phyloP scores from a whole-genome alignment of 2,888 invertebrate genomes.

The Sisyra nigra region DNA sequence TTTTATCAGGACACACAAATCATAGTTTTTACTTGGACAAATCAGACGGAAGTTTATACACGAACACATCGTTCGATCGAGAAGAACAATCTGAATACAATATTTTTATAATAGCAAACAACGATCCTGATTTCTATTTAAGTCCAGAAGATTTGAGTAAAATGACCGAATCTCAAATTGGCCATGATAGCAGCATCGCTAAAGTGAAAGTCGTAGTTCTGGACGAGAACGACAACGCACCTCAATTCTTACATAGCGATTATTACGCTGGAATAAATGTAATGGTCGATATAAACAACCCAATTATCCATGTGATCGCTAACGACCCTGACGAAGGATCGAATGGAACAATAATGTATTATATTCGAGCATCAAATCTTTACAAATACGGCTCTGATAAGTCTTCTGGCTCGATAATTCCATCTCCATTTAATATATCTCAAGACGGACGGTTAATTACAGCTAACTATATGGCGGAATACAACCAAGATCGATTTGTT shows the following conservation, averaged over 20 bases:
- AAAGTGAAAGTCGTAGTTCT: slow-evolving; percentile 53
- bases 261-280: slow-evolving; percentile 63
- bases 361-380: slow-evolving; percentile 64
- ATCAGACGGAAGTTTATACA: slow-evolving; percentile 61
- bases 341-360: slow-evolving; percentile 69
- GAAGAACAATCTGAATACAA: slow-evolving; percentile 60
- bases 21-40: slow-evolving; percentile 64
- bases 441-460: slow-evolving; percentile 56
- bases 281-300: slow-evolving; percentile 59
- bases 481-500: slow-evolving; percentile 75
- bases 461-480: slow-evolving; percentile 71
- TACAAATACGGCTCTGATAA: slow-evolving; percentile 62
- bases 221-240: slow-evolving; percentile 77
- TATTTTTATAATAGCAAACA: slow-evolving; percentile 67
- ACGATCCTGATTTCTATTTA: slow-evolving; percentile 58
- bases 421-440: slow-evolving; percentile 71
- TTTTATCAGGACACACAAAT: slow-evolving; percentile 61
- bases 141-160: slow-evolving; percentile 30
- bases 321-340: slow-evolving; percentile 68
- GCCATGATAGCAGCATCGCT: slow-evolving; percentile 49
- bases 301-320: slow-evolving; percentile 59
- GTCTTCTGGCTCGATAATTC: slow-evolving; percentile 72
- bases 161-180: slow-evolving; percentile 25
- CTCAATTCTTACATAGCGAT: slow-evolving; percentile 44
- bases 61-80: slow-evolving; percentile 67